phyloP scores from a whole-genome alignment of 2,113 vertebrate species.

The Sclerurus mexicanus region DNA sequence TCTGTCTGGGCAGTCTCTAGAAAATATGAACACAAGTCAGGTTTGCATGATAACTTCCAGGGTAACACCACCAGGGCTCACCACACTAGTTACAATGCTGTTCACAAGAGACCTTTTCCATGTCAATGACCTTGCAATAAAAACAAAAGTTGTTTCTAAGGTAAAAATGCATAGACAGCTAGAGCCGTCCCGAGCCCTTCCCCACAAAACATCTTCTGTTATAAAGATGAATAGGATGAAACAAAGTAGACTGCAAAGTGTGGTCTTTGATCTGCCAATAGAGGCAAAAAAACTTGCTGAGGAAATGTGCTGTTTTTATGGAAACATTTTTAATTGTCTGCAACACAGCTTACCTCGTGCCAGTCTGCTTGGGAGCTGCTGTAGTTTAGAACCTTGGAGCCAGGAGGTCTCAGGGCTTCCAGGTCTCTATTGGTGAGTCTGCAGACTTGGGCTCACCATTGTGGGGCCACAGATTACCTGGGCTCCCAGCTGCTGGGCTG shows the following conservation, averaged over 20 bases:
- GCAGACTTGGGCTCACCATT: background rate
- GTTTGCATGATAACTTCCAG: background rate
- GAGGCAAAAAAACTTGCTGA: background rate
- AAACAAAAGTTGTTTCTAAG: background rate
- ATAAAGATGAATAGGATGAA: background rate
- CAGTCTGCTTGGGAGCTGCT: background rate
- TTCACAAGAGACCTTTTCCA: background rate
- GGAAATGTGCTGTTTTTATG: background rate
- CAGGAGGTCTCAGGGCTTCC: background rate
- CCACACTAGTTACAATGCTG: background rate
- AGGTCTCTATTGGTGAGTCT: background rate
- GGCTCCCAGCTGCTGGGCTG: background rate
- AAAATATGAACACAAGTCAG: background rate
- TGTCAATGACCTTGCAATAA: background rate
- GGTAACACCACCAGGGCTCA: background rate
- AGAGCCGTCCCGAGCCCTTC: background rate
- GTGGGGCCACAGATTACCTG: background rate
- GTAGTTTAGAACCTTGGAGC: background rate
- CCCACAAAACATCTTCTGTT: background rate
- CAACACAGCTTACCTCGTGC: fast-evolving
- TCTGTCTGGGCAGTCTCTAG: background rate
- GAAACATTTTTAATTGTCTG: background rate
- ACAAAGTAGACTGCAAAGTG: background rate
- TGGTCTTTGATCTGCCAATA: background rate
- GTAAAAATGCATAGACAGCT: background rate